Percentiles rank a stretch among this genome's conserved stretches.
phyloP scores from a whole-genome alignment of 53 echinoderm and acorn worm genomes.

The Glandiceps talaboti region DNA sequence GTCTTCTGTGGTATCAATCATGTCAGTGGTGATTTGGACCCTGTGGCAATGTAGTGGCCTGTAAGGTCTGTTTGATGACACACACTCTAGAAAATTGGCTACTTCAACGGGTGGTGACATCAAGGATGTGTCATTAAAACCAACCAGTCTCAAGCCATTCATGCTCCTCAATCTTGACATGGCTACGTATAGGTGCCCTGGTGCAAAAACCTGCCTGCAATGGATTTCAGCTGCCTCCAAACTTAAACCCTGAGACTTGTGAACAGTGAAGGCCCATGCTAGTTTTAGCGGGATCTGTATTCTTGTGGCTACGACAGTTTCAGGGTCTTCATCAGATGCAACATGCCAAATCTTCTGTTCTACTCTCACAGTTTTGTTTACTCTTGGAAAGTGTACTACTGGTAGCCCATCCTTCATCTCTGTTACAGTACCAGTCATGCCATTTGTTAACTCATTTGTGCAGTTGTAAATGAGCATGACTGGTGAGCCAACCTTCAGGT shows the following conservation, averaged over 20 bases:
- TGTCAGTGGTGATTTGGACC: not conserved
- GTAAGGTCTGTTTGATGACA: not conserved
- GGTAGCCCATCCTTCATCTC: not conserved
- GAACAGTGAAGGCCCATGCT: not conserved
- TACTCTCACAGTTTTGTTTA: not conserved
- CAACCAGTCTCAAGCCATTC: not conserved
- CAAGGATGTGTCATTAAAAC: not conserved
- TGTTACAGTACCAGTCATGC: not conserved
- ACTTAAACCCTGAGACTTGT: not conserved
- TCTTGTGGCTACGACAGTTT: not conserved
- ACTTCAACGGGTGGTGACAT: not conserved
- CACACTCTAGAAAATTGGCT: not conserved
- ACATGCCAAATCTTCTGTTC: not conserved
- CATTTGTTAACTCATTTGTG: not conserved
- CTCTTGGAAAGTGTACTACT: not conserved
- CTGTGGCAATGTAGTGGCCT: too few species aligned
- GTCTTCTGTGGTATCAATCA: not conserved
- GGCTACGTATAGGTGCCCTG: not conserved
- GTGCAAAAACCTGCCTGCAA: not conserved
- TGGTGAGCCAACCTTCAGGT: not conserved
- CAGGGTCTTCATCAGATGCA: not conserved
- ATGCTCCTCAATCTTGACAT: not conserved
- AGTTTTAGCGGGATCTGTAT: not conserved
- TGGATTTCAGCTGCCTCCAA: not conserved
- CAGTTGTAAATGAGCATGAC: not conserved